These are phyloP conservation scores for Pristionchus fissidentatus DNA, from an alignment of 2,888 invertebrate species.

Conservation along the genomic window DNA sequence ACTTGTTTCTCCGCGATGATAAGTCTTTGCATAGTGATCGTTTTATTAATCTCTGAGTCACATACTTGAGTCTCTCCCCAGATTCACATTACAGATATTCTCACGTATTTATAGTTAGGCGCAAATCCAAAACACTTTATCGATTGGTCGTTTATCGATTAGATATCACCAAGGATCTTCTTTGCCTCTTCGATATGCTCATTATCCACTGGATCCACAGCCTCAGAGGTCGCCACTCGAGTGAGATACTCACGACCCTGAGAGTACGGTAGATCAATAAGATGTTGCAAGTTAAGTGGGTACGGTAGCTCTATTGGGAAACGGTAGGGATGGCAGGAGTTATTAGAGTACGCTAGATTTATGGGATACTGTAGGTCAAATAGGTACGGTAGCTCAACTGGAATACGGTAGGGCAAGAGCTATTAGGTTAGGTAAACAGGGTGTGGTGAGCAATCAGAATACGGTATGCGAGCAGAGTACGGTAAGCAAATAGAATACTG, in stretches of 20 bases:
- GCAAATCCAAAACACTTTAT: neutral
- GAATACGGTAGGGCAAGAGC: neutral
- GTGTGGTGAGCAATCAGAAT: neutral
- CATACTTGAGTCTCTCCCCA: too few relatives aligned
- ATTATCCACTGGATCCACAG: conserved; percentile 24
- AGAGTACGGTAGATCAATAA: neutral
- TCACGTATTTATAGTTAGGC: too few relatives aligned
- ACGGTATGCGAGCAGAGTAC: neutral
- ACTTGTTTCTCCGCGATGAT: too few relatives aligned
- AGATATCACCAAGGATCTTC: conserved; percentile 3
- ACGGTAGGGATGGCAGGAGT: too few relatives aligned
- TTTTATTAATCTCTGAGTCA: too few relatives aligned
- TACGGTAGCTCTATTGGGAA: too few relatives aligned
- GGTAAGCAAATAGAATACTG: neutral
- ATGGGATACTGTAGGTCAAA: too few relatives aligned
- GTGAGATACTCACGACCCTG: conserved; percentile 22
- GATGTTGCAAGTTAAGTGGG: too few relatives aligned
- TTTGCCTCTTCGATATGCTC: conserved; percentile 25
- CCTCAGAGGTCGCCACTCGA: neutral
- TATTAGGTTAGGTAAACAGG: neutral
- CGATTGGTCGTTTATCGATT: neutral
- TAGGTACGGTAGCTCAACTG: too few relatives aligned
- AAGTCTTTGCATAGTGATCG: too few relatives aligned
- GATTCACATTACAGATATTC: too few relatives aligned
- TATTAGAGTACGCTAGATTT: too few relatives aligned